A percentile compares a stretch with the other conserved stretches of the same genome.
phyloP scores from a whole-genome alignment of 2,113 vertebrate species.

The Halichoeres trimaculatus region DNA sequence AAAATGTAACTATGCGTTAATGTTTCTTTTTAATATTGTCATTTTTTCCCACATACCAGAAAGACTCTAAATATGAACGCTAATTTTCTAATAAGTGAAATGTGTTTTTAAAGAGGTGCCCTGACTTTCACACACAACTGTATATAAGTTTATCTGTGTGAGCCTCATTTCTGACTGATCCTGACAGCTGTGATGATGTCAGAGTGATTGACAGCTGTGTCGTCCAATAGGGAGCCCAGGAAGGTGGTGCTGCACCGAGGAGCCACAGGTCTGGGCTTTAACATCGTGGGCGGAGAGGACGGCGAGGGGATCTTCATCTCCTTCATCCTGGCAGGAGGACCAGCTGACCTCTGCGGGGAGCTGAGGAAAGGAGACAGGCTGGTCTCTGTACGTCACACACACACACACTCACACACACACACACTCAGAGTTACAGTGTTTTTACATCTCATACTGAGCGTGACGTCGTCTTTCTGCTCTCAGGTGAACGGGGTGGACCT shows the following conservation, averaged over 20 bases:
- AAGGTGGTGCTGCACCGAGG: slow-evolving; percentile 95
- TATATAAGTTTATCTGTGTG: too few relatives aligned
- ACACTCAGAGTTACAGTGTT: too few relatives aligned
- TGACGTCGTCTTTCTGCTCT: neutral
- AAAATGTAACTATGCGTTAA: too few relatives aligned
- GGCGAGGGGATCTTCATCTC: slow-evolving; percentile 99
- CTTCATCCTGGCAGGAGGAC: slow-evolving; percentile 97
- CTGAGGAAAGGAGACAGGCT: slow-evolving; percentile 97
- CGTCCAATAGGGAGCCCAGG: slow-evolving; percentile 88
- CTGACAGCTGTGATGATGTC: neutral
- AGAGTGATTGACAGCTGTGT: slow-evolving; percentile 30
- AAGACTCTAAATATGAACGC: too few relatives aligned
- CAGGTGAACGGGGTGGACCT: slow-evolving; percentile 97
- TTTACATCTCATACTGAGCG: neutral
- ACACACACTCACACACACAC: neutral
- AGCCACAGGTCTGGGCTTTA: slow-evolving; percentile 96
- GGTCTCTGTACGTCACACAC: slow-evolving; percentile 86
- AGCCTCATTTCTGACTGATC: too few relatives aligned
- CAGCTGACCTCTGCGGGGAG: slow-evolving; percentile 96
- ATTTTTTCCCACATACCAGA: too few relatives aligned
- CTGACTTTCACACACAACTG: too few relatives aligned
- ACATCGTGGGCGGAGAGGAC: slow-evolving; percentile 98
- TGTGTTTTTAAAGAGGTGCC: too few relatives aligned
- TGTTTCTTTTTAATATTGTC: too few relatives aligned
- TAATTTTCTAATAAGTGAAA: too few relatives aligned